A percentile compares a stretch with the other conserved stretches of the same genome.
Conservation (phyloP, 1,140 invertebrate species). For the Apocrypta bakeri region DNA sequence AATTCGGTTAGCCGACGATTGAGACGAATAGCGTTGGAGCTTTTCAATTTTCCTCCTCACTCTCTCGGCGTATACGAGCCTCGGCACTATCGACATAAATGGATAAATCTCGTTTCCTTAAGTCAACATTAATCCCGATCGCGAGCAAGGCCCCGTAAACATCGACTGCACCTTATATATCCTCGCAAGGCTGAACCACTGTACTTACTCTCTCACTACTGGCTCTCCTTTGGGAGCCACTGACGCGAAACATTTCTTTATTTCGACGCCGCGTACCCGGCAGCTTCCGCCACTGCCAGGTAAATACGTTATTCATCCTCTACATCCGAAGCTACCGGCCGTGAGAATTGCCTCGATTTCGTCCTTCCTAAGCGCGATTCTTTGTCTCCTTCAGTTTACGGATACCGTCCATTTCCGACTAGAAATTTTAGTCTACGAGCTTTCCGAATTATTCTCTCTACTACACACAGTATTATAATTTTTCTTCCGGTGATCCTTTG, state of each 20-base stretch:
- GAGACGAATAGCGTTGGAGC: conserved; percentile 31
- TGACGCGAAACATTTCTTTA: conserved; percentile 9
- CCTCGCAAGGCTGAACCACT: neutral
- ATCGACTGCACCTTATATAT: neutral
- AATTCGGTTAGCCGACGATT: conserved; percentile 25
- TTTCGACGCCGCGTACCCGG: neutral
- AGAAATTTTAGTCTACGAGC: neutral
- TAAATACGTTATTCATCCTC: conserved; percentile 13
- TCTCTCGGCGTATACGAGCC: neutral
- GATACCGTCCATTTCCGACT: neutral
- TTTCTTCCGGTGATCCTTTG: too few relatives aligned
- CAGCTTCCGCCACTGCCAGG: neutral
- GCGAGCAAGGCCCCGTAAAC: conserved; percentile 18
- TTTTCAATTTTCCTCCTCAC: conserved; percentile 25
- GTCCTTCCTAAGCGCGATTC: neutral
- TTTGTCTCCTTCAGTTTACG: neutral
- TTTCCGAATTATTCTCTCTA: too few relatives aligned
- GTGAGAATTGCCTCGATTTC: conserved; percentile 4
- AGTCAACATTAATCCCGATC: conserved; percentile 42
- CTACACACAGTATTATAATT: too few relatives aligned
- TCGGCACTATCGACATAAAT: conserved; percentile 24
- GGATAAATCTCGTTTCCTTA: conserved; percentile 42
- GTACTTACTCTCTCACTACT: neutral
- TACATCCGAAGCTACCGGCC: neutral
- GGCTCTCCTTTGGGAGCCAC: conserved; percentile 1